Evolutionary conservation across 2,888 invertebrate species (phyloP).

Genomic region (Gnatocerus cornutus): DNA sequence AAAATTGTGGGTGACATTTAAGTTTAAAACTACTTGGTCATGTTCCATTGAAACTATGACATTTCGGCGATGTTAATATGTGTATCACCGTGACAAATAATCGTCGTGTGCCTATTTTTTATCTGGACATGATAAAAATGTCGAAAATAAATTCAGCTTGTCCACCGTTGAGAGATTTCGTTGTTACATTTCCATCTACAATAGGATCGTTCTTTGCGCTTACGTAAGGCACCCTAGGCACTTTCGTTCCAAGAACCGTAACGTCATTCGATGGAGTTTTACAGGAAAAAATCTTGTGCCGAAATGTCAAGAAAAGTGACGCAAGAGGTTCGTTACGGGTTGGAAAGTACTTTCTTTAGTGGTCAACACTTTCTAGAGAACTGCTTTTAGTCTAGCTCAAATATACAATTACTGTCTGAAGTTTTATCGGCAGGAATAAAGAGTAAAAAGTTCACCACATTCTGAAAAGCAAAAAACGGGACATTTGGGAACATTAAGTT

Average conservation of each 20-base stretch:
- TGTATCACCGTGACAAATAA: slow-evolving; percentile 17
- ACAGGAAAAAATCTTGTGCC: slow-evolving; percentile 1
- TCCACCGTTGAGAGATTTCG: not conserved
- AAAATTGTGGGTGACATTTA: slow-evolving; percentile 32
- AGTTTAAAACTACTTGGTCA: slow-evolving; percentile 23
- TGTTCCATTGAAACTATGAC: slow-evolving; percentile 32
- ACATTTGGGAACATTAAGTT: too few relatives aligned
- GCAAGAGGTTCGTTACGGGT: not conserved
- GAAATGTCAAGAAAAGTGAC: slow-evolving; percentile 6
- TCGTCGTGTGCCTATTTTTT: slow-evolving; percentile 15
- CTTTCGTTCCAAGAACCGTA: not conserved
- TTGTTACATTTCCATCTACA: slow-evolving; percentile 17
- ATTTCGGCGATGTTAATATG: slow-evolving; percentile 21
- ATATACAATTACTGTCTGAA: not conserved
- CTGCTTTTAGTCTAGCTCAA: not conserved
- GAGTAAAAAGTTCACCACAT: too few relatives aligned
- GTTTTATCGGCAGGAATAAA: not conserved
- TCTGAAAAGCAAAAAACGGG: too few relatives aligned
- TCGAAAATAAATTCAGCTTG: slow-evolving; percentile 21
- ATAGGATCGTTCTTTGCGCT: slow-evolving; percentile 11
- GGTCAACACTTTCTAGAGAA: not conserved
- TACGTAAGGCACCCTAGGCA: slow-evolving; percentile 5
- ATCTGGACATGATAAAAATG: slow-evolving; percentile 23
- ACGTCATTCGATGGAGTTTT: not conserved
- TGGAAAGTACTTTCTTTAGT: not conserved